Evolutionary conservation across 2,113 vertebrate species (phyloP), one percentile per base, ranked within the genome.

Genomic region (Eclectus roratus): DNA sequence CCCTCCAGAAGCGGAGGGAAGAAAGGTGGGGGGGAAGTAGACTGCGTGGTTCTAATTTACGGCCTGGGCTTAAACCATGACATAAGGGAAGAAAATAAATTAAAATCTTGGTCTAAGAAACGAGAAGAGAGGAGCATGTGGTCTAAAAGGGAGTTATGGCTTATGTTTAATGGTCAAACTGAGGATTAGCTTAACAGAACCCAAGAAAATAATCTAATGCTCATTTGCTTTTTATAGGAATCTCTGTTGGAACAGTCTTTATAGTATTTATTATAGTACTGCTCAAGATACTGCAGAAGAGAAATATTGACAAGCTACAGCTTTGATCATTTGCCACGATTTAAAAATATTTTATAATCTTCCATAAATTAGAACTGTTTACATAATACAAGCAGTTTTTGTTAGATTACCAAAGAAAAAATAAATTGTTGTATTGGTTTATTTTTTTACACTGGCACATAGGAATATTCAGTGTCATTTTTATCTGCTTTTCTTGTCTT

Each of bases 361-460:
- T 79, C 64, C 66, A 82, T 91, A 73, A 87, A 77, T n/a, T 93
- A 80, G 58, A 94, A 87, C 65, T 94, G 63, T 93, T 97, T 93
- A 37, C 94, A n/a, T 29, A 44, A 8, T 37, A 16, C 13, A 53
- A 61, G 31, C 29, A 64, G 10, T 1, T 94, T 97, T 96, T 96
- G 50, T 96, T 96, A 92, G 43, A 53, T 88, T 90, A 88, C 65
- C 85, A 96, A 92, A 96, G 4, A 64, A 81, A 93, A 39, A 72
- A 88, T 64, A 27, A 56, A 80, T 35, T 93, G 33, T 69, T 93
- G n/a, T 81, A 81, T 93, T 33, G 64, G 11, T 89, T 93, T 74
- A 65, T 80, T 90, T 93, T 96, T 97, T 97, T 89, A 88, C 49
- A 91, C 73, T 88, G 78, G 4, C 27, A 50, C 87, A 69, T 74